These are phyloP conservation scores for Andrena hattorfiana DNA, from an alignment of 2,888 invertebrate species.

Conservation along the genomic window DNA sequence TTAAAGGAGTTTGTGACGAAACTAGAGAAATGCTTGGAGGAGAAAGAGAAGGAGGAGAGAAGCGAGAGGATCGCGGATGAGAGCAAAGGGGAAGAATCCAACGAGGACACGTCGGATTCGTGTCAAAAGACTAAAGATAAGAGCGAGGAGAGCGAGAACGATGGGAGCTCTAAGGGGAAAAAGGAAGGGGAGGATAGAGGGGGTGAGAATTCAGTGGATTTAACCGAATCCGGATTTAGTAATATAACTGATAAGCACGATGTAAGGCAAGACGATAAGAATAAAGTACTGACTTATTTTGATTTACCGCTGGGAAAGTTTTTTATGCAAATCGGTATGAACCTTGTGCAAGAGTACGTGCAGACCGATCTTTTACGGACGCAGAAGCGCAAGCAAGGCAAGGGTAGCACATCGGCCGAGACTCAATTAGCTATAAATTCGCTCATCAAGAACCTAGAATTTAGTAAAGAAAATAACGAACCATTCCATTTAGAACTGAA, in stretches of 20 bases:
- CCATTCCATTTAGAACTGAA: slow-evolving; percentile 91
- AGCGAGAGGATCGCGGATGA: slow-evolving; percentile 78
- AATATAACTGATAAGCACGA: slow-evolving; percentile 70
- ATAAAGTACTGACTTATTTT: slow-evolving; percentile 90
- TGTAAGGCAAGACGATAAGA: slow-evolving; percentile 75
- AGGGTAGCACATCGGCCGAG: slow-evolving; percentile 88
- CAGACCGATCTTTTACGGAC: slow-evolving; percentile 96
- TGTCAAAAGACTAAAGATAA: slow-evolving; percentile 80
- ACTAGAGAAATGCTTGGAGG: slow-evolving; percentile 88
- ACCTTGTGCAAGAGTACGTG: slow-evolving; percentile 96
- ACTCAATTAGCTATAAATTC: slow-evolving; percentile 93
- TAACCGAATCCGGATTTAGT: slow-evolving; percentile 68
- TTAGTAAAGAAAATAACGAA: slow-evolving; percentile 94
- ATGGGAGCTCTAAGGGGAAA: slow-evolving; percentile 70
- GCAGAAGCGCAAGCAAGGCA: slow-evolving; percentile 93
- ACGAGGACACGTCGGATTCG: slow-evolving; percentile 66
- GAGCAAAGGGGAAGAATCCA: slow-evolving; percentile 84
- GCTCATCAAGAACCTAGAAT: slow-evolving; percentile 93
- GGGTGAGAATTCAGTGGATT: slow-evolving; percentile 77
- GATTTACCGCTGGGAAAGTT: slow-evolving; percentile 95
- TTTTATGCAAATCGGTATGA: slow-evolving; percentile 95
- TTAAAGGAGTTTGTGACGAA: slow-evolving; percentile 90
- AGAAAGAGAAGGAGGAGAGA: slow-evolving; percentile 87
- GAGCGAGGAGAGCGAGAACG: slow-evolving; percentile 81
- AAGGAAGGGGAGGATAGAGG: slow-evolving; percentile 81